A percentile compares a stretch with the other conserved stretches of the same genome.
Conservation (phyloP, 2,888 invertebrate genomes). For the Rugalucina vietnamica region DNA sequence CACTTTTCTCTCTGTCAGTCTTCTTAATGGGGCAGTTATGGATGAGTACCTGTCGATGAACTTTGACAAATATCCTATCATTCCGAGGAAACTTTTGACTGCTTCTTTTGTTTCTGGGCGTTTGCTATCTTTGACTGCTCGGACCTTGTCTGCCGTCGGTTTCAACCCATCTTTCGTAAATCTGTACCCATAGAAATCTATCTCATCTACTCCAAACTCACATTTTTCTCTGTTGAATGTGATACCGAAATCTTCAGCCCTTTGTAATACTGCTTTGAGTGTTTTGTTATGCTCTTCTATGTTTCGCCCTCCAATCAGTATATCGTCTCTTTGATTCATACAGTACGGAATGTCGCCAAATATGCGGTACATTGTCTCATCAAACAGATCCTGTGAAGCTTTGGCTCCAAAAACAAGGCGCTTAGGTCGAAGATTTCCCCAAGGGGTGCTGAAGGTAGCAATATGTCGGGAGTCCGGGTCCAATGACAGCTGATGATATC, state of each 20-base stretch:
- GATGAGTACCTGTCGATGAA: constrained; percentile 21
- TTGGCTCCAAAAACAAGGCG: constrained; percentile 39
- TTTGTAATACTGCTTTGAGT: constrained; percentile 27
- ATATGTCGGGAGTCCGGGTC: neutral
- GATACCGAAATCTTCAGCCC: constrained; percentile 32
- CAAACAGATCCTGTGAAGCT: constrained; percentile 26
- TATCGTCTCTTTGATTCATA: constrained; percentile 6
- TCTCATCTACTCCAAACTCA: constrained; percentile 27
- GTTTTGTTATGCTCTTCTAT: constrained; percentile 33
- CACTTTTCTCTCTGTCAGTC: neutral
- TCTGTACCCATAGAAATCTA: constrained; percentile 30
- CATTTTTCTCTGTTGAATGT: constrained; percentile 31
- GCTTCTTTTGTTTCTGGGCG: constrained; percentile 29
- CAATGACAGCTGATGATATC: neutral
- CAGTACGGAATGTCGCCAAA: constrained; percentile 8
- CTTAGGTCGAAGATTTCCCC: constrained; percentile 21
- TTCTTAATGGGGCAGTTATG: neutral
- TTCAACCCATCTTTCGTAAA: constrained; percentile 32
- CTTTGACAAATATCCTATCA: constrained; percentile 32
- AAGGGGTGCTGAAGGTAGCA: constrained; percentile 11
- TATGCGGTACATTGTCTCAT: neutral
- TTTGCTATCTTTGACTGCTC: constrained; percentile 28
- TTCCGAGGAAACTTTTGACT: constrained; percentile 30
- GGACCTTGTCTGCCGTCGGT: constrained; percentile 26
- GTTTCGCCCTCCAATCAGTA: constrained; percentile 6